Base-by-base conservation (phyloP, 2,888 invertebrate species). In the Rotaria magnacalcarata region DNA sequence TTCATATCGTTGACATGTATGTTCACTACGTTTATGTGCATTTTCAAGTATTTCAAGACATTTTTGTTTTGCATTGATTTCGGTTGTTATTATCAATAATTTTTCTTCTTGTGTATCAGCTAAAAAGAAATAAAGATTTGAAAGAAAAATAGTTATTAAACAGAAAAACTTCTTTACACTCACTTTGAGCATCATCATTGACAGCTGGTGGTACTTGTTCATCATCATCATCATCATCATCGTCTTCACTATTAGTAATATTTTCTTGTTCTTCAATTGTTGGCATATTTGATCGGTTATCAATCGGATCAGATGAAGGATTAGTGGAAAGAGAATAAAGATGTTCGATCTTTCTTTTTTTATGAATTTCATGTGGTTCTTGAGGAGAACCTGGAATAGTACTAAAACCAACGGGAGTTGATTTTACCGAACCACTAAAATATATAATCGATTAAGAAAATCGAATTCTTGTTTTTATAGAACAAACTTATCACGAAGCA, bases 31-130 rank as follows among this genome's bases (percentile, higher is more conserved):
- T 80, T 80, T 43, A 47, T 47, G 80, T 80, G 80, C 80, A 47
- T 80, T 80, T 80, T 80, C 80, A 10, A 80, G n/a, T n/a, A 47
- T 47, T 80, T 80, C 80, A 24, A 80, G 80, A 80, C 80, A 80
- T 47, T 47, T 43, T n/a, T 80, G 80, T 80, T 80, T 80, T 24
- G 43, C 24, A 80, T 80, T 80, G 5, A 80, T 80, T 80, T 80
- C 80, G 3, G 47, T 80, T 24, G 80, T 80, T 10, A 80, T 80
- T 1, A 80, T 43, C 1, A 80, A 47, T 47, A 80, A 10, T 80
- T 80, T 80, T 47, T 80, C 80, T 80, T 80, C 80, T 47, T 80
- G 80, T 21, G 19, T 24, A 80, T 80, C 80, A 47, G 47, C 80
- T 47, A 80, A 80, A 67, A 67, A 7, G 34, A 52, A 11, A 16